Base-by-base conservation (phyloP, 2,113 vertebrate genomes). In the Terrapene triunguis region DNA sequence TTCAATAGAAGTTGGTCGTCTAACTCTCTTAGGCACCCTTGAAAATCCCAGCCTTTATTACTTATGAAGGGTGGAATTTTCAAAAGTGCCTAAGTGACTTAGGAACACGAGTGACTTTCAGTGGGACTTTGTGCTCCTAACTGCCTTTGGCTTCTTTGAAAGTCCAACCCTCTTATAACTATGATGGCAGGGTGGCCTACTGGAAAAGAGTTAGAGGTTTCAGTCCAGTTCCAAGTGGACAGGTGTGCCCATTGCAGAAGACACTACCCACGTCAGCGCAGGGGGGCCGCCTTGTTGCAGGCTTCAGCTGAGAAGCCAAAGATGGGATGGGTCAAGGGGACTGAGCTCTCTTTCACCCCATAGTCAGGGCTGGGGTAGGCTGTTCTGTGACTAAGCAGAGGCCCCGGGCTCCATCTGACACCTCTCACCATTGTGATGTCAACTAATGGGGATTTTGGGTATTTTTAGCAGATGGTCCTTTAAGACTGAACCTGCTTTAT, bases 391-490 rank as follows among this genome's bases (percentile, higher is more conserved):
- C 92, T 93, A 62, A 87, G 54, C 76, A 94, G 80, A 93, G 38
- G 22, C 59, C 59, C 29, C 62, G 57, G 17, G 48, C 3, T 86
- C 25, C 76, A 13, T 74, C 88, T 93, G 87, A 97, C n/a, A 59
- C 80, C 38, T 87, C 53, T 93, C n/a, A 47, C 29, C 78, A 42
- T 12, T 62, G 47, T 25, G 57, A 96, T 92, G 89, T 78, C 25
- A 89, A 88, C 87, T 97, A 96, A 96, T 92, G 95, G 90, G 44
- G 16, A 2, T 84, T 96, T 59, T 1, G 7, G 32, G 4, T 82
- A 94, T 90, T 95, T 94, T 94, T 80, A 86, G 84, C 89, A 89
- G 96, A 91, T 91, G 65, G 62, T 96, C 90, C 81, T 94, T 65
- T 87, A 89, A 85, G 89, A 96, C 57, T 69, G 90, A 97, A 95